A percentile compares a stretch with the other conserved stretches of the same genome.
These are phyloP conservation scores for Pachycephus smyrnensis DNA, from an alignment of 2,888 invertebrate genomes.

Conservation along the genomic window DNA sequence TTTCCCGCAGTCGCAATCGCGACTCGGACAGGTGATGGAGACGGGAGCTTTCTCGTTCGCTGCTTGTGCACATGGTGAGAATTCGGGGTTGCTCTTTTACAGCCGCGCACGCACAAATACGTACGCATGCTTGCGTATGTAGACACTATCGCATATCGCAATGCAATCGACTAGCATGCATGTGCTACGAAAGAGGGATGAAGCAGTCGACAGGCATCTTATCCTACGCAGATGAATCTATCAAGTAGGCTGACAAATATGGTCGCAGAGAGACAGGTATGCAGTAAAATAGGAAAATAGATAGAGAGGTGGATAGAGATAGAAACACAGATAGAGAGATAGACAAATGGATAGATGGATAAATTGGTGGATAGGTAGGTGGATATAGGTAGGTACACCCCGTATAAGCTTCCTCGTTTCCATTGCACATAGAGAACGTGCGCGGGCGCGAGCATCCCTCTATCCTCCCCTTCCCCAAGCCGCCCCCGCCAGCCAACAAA, in stretches of 20 bases:
- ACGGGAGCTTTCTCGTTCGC: not conserved
- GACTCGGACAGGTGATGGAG: not conserved
- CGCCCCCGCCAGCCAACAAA: not conserved
- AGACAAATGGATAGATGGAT: not conserved
- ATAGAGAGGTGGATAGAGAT: not conserved
- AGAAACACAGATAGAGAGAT: not conserved
- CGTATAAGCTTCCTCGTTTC: not conserved
- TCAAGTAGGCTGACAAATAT: not conserved
- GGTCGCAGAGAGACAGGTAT: not conserved
- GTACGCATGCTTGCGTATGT: not conserved
- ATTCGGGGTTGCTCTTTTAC: not conserved
- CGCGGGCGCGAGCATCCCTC: slow-evolving; percentile 8
- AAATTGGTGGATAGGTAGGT: not conserved
- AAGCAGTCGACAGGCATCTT: too few relatives aligned
- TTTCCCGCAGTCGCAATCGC: slow-evolving; percentile 1
- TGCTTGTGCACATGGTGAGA: not conserved
- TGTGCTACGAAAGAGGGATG: not conserved
- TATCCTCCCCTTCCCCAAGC: slow-evolving; percentile 13
- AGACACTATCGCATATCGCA: not conserved
- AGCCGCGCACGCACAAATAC: slow-evolving; percentile 8
- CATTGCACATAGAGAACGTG: slow-evolving; percentile 11
- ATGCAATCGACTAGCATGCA: not conserved
- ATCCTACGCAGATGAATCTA: not conserved
- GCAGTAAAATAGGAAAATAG: not conserved
- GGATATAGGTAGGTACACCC: not conserved